Conservation (phyloP, 2,888 invertebrate genomes). For the Trissonchulus sp. region DNA sequence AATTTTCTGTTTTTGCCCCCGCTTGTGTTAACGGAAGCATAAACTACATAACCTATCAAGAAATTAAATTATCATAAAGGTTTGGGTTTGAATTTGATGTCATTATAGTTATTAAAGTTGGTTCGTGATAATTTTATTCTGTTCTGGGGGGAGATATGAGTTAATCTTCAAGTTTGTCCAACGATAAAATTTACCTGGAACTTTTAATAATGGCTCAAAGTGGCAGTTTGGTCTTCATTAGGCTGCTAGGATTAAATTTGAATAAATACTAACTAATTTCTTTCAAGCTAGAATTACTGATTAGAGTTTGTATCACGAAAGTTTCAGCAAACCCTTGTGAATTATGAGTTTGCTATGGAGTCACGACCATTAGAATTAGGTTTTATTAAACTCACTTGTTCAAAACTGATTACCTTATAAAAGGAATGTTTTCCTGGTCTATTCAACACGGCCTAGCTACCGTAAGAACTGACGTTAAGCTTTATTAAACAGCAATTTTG, state of each 20-base stretch:
- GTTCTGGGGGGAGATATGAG: not conserved
- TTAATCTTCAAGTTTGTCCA: not conserved
- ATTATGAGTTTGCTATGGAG: not conserved
- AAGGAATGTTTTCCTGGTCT: not conserved
- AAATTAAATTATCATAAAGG: not conserved
- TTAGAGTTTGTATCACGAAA: not conserved
- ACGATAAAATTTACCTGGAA: too few relatives aligned
- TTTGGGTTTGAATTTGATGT: not conserved
- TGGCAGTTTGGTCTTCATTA: too few relatives aligned
- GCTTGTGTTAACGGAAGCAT: too few relatives aligned
- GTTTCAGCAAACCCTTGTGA: not conserved
- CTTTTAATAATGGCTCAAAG: too few relatives aligned
- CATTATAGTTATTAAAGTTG: too few relatives aligned
- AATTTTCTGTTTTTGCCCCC: not conserved
- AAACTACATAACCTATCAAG: too few relatives aligned
- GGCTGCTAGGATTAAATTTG: too few relatives aligned
- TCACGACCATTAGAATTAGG: constrained; percentile 1
- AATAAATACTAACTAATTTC: too few relatives aligned
- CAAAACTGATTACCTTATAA: not conserved
- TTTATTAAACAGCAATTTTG: too few relatives aligned
- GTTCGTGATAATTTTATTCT: too few relatives aligned
- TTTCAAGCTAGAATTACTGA: not conserved
- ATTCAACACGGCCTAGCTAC: not conserved
- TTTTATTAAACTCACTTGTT: not conserved
- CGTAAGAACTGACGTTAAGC: not conserved